phyloP scores from a whole-genome alignment of 2,113 vertebrate genomes.

The Thamnophis sirtalis region DNA sequence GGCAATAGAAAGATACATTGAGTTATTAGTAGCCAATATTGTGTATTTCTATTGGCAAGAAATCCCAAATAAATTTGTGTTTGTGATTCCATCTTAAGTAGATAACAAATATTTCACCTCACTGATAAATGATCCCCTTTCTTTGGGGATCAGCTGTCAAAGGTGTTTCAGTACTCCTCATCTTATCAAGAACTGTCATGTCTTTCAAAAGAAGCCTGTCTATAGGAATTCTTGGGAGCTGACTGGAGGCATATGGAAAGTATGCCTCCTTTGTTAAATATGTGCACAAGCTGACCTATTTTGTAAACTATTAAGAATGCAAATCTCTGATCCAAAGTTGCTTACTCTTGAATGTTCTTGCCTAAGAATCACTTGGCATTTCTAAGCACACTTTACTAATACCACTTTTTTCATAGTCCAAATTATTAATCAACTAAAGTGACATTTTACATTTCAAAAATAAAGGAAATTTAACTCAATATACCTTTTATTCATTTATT shows the following conservation, averaged over 20 bases:
- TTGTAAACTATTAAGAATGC: background rate
- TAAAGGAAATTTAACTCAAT: background rate
- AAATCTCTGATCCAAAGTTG: background rate
- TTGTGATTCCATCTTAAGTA: background rate
- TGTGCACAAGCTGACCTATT: background rate
- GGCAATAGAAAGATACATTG: background rate
- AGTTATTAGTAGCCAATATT: background rate
- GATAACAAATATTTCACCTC: background rate
- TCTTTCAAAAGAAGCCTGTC: background rate
- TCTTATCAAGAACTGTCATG: background rate
- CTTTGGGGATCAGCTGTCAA: too few species aligned
- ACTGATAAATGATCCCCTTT: background rate
- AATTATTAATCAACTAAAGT: background rate
- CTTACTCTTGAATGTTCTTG: background rate
- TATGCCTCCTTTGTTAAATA: background rate
- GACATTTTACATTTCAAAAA: background rate
- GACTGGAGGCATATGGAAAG: background rate
- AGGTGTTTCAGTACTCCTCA: background rate
- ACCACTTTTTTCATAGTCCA: background rate
- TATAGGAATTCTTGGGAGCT: background rate
- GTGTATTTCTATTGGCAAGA: background rate
- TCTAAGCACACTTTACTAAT: background rate
- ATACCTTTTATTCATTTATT: background rate
- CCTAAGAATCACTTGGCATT: background rate
- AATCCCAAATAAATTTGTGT: background rate